Evolutionary conservation across 2,113 vertebrate species (phyloP).

Genomic region (Oncorhynchus nerka): DNA sequence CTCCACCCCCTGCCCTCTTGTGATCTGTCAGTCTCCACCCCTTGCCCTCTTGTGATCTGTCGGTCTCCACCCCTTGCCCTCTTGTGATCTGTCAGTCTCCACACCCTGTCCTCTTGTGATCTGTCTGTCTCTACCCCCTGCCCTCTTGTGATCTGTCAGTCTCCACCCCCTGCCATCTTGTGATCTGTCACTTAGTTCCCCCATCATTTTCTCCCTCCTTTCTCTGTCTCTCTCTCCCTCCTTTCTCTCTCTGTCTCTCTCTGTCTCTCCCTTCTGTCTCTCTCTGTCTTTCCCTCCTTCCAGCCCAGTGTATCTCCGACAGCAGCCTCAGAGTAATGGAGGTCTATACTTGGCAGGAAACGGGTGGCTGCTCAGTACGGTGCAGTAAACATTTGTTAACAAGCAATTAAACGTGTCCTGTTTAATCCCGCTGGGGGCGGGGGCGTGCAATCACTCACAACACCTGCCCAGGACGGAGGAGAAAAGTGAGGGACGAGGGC

Average conservation of each 20-base stretch:
- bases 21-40: no score
- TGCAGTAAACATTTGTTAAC: slow-evolving; percentile 50
- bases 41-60: no score
- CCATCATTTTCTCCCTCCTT: background rate
- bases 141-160: no score
- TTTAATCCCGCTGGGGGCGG: slow-evolving; percentile 29
- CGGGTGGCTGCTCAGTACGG: slow-evolving; percentile 18
- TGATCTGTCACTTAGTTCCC: no score
- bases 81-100: no score
- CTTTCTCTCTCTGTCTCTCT: slow-evolving; percentile 5
- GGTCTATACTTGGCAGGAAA: slow-evolving; percentile 43
- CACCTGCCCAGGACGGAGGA: background rate
- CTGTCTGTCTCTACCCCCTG: no score
- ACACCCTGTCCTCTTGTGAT: no score
- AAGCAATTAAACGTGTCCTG: slow-evolving; percentile 49
- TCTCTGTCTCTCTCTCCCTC: background rate
- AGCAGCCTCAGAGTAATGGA: background rate
- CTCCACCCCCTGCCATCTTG: no score
- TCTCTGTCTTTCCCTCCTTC: background rate
- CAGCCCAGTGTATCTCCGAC: background rate
- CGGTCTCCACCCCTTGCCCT: no score
- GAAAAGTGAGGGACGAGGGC: background rate
- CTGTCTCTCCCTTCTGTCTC: slow-evolving; percentile 6
- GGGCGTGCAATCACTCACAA: background rate
- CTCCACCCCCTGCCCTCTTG: no score